These are phyloP conservation scores for Lacanobia oleracea DNA, from an alignment of 2,888 invertebrate genomes.

Conservation along the genomic window DNA sequence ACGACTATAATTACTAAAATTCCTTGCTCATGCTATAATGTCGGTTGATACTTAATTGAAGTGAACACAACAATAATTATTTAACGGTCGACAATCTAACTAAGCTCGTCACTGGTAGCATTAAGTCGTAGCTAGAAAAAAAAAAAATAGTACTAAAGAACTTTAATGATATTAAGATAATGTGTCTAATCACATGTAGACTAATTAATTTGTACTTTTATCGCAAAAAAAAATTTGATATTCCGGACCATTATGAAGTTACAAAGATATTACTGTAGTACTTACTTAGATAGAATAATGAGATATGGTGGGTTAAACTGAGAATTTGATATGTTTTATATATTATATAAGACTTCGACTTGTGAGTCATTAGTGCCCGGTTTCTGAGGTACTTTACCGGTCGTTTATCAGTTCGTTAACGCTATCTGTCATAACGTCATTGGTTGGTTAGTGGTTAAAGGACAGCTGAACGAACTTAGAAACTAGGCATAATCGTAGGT, in stretches of 20 bases:
- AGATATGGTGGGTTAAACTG: constrained; percentile 6
- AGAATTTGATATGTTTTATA: constrained; percentile 19
- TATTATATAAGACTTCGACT: not conserved
- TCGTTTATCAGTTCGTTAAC: no score
- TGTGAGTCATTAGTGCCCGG: no score
- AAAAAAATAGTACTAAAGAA: not conserved
- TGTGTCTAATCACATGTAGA: not conserved
- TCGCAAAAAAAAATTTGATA: not conserved
- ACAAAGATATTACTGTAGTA: not conserved
- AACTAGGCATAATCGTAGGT: no score
- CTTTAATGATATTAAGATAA: not conserved
- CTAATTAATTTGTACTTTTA: not conserved
- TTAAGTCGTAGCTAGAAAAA: constrained; percentile 12
- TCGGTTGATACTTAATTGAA: constrained; percentile 43
- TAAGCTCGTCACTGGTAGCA: not conserved
- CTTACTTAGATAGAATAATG: not conserved
- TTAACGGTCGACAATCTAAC: constrained; percentile 26
- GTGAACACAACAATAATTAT: constrained; percentile 35
- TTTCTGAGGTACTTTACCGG: no score
- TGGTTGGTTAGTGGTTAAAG: no score
- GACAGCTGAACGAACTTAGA: no score
- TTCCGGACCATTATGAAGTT: not conserved
- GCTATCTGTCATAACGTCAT: no score
- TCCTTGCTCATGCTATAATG: constrained; percentile 41
- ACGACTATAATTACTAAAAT: constrained; percentile 49